These are phyloP conservation scores for Drosophila insularis DNA, from an alignment of 1,140 invertebrate genomes.

Conservation along the genomic window DNA sequence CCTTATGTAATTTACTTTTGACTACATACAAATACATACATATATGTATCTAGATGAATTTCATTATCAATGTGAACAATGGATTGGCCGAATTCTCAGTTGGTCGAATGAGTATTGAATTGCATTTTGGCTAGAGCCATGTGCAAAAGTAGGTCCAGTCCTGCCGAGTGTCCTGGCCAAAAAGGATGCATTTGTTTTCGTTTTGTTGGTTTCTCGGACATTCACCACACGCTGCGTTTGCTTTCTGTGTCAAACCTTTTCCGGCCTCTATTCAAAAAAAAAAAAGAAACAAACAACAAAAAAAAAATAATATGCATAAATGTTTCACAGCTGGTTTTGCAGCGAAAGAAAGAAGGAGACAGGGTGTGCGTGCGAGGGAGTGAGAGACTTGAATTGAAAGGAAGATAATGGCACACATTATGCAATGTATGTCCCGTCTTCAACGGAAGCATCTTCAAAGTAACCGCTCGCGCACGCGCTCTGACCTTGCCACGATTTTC, in stretches of 20 bases:
- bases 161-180: constrained; percentile 9
- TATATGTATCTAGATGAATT: constrained; percentile 30
- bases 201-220: constrained; percentile 70
- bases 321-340: constrained; percentile 41
- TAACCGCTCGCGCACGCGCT: constrained; percentile 24
- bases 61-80: constrained; percentile 65
- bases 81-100: constrained; percentile 25
- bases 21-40: constrained; percentile 35
- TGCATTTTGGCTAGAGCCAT: constrained; percentile 34
- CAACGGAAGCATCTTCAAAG: constrained; percentile 61
- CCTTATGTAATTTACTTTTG: constrained; percentile 73
- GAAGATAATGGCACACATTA: constrained; percentile 30
- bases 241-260: constrained; percentile 27
- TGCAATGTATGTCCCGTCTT: constrained; percentile 43
- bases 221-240: constrained; percentile 57
- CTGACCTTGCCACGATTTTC: constrained; percentile 37
- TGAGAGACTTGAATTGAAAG: neutral
- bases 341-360: neutral
- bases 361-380: neutral
- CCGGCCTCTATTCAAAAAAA: constrained; percentile 22
- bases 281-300: neutral
- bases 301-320: constrained; percentile 70
- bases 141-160: constrained; percentile 33
- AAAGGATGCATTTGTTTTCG: constrained; percentile 45
- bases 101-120: constrained; percentile 29